Evolutionary conservation across 2,113 vertebrate species (phyloP), one percentile per base, ranked within the genome.

Genomic region (Hypocryptadius cinnamomeus): DNA sequence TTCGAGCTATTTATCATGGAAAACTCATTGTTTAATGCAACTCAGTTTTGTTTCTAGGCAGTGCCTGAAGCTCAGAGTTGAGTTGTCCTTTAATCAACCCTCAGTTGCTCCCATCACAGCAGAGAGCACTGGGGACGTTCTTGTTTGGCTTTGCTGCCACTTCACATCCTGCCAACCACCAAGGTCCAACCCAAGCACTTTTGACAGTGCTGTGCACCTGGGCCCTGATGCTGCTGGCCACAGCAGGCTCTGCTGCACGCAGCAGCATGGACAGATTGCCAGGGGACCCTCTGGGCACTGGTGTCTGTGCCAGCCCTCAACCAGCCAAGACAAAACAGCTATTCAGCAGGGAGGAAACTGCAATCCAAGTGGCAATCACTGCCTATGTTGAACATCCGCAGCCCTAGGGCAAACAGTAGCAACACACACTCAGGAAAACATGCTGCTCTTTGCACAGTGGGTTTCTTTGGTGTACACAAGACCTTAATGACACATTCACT

Each of bases 71-170:
- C 60, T 83, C 40, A 22, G 31, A 53, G 54, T 10, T 74, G 27
- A 81, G 64, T 23, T 69, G 60, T 45, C 50, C 39, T 51, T 82
- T 56, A 48, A 17, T 21, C 8, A 79, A 56, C 31, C 15, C 2
- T 1, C 45, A n/a, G 42, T 23, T 0, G 0, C 14, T 23, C 27
- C 35, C 3, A 8, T 8, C 2, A 3, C 1, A 2, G 45, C 69
- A 17, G 6, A 50, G 24, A 79, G 42, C 54, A 10, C 13, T 0
- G 7, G 27, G 42, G 10, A 31, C 4, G 1, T 20, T 73, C 33
- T 42, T 14, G 17, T 47, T 40, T 30, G 59, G 18, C 40, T 48
- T 16, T 2, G 4, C 18, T 64, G 59, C 33, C n/a, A 5, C 47
- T 66, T 63, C 51, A 23, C 10, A 39, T 65, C 72, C 24, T 35